phyloP scores from a whole-genome alignment of 1,140 invertebrate genomes.

The Drosophila gunungcola region DNA sequence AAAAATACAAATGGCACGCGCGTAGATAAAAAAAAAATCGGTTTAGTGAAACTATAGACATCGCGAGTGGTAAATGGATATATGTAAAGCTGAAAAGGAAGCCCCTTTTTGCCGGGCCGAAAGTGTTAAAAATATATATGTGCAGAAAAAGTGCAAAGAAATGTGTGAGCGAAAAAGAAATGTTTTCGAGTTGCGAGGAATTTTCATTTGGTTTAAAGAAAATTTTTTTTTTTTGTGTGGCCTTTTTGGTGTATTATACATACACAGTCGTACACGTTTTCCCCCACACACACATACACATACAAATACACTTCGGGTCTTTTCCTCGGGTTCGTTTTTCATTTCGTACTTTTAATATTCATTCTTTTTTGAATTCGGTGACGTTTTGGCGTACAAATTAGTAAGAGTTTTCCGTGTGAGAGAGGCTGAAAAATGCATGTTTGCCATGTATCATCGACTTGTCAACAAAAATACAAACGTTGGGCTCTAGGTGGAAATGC shows the following conservation, averaged over 20 bases:
- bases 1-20: constrained; percentile 72
- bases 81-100: constrained; percentile 39
- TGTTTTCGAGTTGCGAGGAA: constrained; percentile 49
- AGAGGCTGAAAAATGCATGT: constrained; percentile 19
- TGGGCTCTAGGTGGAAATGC: constrained; percentile 25
- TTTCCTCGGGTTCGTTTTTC: constrained; percentile 44
- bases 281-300: constrained; percentile 45
- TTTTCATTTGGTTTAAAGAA: constrained; percentile 66
- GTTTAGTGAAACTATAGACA: constrained; percentile 30
- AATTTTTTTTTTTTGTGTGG: constrained; percentile 55
- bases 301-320: constrained; percentile 22
- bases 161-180: constrained; percentile 16
- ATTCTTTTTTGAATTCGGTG: constrained; percentile 20
- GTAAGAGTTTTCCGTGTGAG: constrained; percentile 23
- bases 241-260: constrained; percentile 76
- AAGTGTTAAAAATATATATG: constrained; percentile 56
- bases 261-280: constrained; percentile 75
- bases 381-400: constrained; percentile 24
- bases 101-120: constrained; percentile 33
- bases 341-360: constrained; percentile 47
- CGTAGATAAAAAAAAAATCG: constrained; percentile 63
- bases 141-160: constrained; percentile 28
- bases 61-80: constrained; percentile 43
- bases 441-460: constrained; percentile 13
- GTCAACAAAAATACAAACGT: constrained; percentile 53